Base-by-base conservation (phyloP, 1,140 invertebrate genomes). In the Sarcophaga bullata region DNA sequence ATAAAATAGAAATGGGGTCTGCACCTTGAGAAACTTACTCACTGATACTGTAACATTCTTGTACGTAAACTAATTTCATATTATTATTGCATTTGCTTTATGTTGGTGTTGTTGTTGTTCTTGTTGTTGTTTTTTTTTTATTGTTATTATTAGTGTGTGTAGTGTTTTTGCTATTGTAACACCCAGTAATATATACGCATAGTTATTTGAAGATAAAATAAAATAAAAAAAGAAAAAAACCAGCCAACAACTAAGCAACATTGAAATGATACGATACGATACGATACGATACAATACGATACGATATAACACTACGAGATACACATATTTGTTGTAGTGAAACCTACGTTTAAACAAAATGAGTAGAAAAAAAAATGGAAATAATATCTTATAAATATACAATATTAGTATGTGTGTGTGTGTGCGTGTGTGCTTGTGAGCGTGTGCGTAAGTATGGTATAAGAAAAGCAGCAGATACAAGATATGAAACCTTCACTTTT, bases 401-500 rank as follows among this genome's bases (percentile, higher is more conserved):
- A 37, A 37, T 37, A 37, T 37, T 37, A 37, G 25, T 37, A 37
- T 4, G 25, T 37, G 25, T 37, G 25, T 4, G 4, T 1, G 3
- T 5, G 3, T 13, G 13, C 15, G 54, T 68, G 8, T 68, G n/a
- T 19, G n/a, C 19, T 68, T 68, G 52, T n/a, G n/a, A 13, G 52
- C 4, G n/a, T 58, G n/a, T n/a, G n/a, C n/a, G 62, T 68, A 68
- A 68, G 11, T 58, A 4, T 37, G 25, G 25, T 37, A 37, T 15
- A 58, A 58, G 15, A n/a, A n/a, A n/a, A n/a, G n/a, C n/a, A 58
- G 13, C 62, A 68, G 62, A 58, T 13, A 13, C 15, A 58, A 58
- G 13, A 19, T 68, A 68, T 68, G 19, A 58, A 68, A 68, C 62
- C 62, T 68, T 68, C 62, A 68, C 62, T 68, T n/a, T 68, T 68